Conservation (phyloP, 2,888 invertebrate genomes). For the Chrysotoxum bicinctum region DNA sequence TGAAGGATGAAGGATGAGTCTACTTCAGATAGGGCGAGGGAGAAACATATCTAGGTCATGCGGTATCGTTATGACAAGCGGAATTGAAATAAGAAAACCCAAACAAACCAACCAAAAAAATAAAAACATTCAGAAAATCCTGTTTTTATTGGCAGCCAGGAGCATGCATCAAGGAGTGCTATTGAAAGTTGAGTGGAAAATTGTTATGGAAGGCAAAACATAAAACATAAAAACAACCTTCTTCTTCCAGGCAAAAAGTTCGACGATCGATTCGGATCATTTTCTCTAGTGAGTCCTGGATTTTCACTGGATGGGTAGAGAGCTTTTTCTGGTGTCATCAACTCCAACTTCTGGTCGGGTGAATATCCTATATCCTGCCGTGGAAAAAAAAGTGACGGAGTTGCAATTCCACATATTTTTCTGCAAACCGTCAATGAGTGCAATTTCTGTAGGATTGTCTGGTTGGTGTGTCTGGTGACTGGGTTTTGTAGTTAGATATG, state of each 20-base stretch:
- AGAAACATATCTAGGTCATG: conserved; percentile 50
- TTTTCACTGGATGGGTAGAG: neutral
- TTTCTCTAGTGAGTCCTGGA: conserved; percentile 20
- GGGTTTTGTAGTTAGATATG: conserved; percentile 24
- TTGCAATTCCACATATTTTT: conserved; percentile 35
- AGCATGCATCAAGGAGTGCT: conserved; percentile 33
- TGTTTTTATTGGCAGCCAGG: conserved; percentile 58
- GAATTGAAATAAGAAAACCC: conserved; percentile 34
- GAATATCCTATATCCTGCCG: conserved; percentile 35
- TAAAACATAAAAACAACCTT: neutral
- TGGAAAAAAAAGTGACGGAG: conserved; percentile 29
- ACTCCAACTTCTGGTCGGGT: conserved; percentile 39
- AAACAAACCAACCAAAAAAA: conserved; percentile 13
- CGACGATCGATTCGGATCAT: conserved; percentile 68
- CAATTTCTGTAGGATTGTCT: conserved; percentile 57
- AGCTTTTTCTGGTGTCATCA: conserved; percentile 49
- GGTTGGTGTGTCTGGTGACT: conserved; percentile 31
- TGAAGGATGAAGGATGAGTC: conserved; percentile 29
- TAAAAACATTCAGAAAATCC: neutral
- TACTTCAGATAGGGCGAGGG: conserved; percentile 4
- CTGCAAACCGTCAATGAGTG: conserved; percentile 47
- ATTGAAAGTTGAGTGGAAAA: conserved; percentile 61
- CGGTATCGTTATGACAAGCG: conserved; percentile 61
- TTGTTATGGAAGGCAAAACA: conserved; percentile 40
- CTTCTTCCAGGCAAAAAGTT: conserved; percentile 47